Percentiles rank a stretch among this genome's conserved stretches.
Evolutionary conservation across 2,888 invertebrate species (phyloP).

Genomic region (Lobophora halterata): DNA sequence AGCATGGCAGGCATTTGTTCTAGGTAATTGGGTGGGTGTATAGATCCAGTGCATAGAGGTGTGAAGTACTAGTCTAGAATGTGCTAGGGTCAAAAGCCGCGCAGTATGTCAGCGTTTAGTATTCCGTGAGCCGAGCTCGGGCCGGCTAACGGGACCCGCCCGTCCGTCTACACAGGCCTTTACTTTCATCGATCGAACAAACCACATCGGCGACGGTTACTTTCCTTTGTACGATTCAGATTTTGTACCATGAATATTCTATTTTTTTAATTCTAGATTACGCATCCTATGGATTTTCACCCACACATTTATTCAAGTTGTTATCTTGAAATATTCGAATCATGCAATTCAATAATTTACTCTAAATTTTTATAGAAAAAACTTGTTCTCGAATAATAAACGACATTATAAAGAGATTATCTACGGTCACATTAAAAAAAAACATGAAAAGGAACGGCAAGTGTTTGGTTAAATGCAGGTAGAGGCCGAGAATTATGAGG

Average conservation of each 20-base stretch:
- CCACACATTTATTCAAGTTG: neutral
- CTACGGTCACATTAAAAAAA: conserved; percentile 51
- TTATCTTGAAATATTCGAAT: neutral
- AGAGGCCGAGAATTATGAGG: conserved; percentile 51
- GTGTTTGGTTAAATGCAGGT: conserved; percentile 69
- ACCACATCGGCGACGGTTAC: conserved; percentile 71
- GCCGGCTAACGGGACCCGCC: conserved; percentile 73
- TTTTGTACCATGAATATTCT: conserved; percentile 36
- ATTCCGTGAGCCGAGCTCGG: conserved; percentile 72
- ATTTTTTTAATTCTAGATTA: conserved; percentile 36
- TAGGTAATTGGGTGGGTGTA: conserved; percentile 37
- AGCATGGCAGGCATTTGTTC: conserved; percentile 25
- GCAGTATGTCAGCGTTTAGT: conserved; percentile 80
- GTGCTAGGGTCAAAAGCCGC: conserved; percentile 80
- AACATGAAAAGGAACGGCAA: conserved; percentile 56
- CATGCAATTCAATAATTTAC: neutral
- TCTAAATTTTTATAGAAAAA: conserved; percentile 11
- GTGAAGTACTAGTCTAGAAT: conserved; percentile 75
- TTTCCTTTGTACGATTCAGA: conserved; percentile 76
- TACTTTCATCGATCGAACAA: conserved; percentile 79
- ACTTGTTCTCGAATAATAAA: conserved; percentile 30
- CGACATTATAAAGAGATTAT: conserved; percentile 55
- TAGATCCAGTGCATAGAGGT: conserved; percentile 61
- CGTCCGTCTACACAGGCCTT: conserved; percentile 72
- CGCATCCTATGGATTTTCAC: too few species aligned